Conservation (phyloP, 2,797 vertebrate genomes). For the Erethizon dorsatum region DNA sequence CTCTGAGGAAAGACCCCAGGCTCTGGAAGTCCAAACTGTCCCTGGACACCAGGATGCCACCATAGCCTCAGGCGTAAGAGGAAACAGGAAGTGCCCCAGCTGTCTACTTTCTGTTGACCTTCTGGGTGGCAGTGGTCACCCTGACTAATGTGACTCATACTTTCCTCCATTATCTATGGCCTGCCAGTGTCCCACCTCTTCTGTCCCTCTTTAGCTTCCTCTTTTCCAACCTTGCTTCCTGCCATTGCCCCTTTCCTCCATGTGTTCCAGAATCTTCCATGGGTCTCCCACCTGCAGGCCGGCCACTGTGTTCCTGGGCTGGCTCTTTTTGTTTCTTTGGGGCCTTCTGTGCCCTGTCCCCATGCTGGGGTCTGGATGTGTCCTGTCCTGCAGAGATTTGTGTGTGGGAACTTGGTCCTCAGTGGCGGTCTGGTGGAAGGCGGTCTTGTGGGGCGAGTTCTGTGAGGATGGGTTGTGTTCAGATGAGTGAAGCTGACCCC, state of each 20-base stretch:
- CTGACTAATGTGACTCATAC: background rate
- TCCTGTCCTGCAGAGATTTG: background rate
- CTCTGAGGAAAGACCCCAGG: background rate
- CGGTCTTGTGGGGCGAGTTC: background rate
- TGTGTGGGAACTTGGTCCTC: background rate
- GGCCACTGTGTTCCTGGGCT: background rate
- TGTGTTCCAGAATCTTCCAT: background rate
- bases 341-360: background rate
- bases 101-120: background rate
- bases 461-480: background rate
- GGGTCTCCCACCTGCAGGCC: background rate
- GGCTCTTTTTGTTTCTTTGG: background rate
- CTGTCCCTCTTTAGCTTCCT: background rate
- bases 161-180: background rate
- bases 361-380: background rate
- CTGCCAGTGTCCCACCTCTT: background rate
- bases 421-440: background rate
- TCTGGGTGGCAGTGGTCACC: background rate
- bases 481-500: background rate
- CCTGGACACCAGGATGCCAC: background rate
- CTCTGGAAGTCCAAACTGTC: background rate
- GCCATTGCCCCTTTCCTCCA: background rate
- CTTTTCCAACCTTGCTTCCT: background rate
- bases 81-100: rapidly evolving
- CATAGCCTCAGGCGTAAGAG: background rate